phyloP scores from a whole-genome alignment of 2,888 invertebrate genomes.

The Mythimna pallens region DNA sequence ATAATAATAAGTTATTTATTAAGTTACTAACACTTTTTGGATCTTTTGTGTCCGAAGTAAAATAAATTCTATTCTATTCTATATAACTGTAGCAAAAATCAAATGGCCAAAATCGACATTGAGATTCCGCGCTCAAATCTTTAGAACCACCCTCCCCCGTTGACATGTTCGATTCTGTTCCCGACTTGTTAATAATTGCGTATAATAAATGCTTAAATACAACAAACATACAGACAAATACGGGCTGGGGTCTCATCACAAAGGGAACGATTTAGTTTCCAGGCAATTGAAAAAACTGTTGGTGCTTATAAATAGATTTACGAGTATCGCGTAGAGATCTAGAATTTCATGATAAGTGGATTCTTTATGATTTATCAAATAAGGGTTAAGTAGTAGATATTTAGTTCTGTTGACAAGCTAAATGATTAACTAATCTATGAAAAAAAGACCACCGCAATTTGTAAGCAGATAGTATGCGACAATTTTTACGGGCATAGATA shows the following conservation, averaged over 20 bases:
- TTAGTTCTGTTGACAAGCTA: no score
- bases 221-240: conserved; percentile 88
- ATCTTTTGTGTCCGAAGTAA: no score
- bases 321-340: conserved; percentile 28
- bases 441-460: no score
- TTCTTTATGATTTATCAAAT: background rate
- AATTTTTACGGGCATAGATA: no score
- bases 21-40: no score
- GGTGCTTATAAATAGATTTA: conserved; percentile 6
- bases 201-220: conserved; percentile 88
- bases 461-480: no score
- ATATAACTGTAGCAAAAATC: no score
- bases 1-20: no score
- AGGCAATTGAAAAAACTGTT: conserved; percentile 73
- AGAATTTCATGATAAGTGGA: conserved; percentile 22
- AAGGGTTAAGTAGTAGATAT: no score
- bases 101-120: no score
- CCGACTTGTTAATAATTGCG: conserved; percentile 89
- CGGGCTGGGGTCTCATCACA: conserved; percentile 81
- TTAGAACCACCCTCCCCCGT: conserved; percentile 73
- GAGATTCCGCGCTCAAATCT: conserved; percentile 42
- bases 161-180: conserved; percentile 79
- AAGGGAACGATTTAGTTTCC: conserved; percentile 80
- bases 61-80: no score
- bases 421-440: no score